Conservation (phyloP, 2,113 vertebrate species). For the Oxyura jamaicensis region DNA sequence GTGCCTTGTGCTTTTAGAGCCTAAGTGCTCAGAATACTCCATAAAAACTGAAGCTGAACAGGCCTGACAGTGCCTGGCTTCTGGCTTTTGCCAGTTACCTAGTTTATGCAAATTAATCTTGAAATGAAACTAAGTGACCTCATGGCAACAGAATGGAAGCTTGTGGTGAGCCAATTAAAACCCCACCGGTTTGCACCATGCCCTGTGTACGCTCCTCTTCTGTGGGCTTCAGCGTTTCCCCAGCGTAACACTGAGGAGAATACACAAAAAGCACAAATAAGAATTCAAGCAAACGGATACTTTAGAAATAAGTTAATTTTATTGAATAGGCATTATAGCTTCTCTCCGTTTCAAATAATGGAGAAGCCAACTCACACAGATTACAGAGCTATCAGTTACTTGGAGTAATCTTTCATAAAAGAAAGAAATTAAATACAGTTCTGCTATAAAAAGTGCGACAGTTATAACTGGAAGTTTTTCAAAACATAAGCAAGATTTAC, state of each 20-base stretch:
- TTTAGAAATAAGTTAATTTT: constrained; percentile 80
- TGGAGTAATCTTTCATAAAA: constrained; percentile 81
- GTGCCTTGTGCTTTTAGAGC: neutral
- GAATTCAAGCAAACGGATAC: constrained; percentile 29
- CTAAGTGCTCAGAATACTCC: neutral
- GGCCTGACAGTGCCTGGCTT: neutral
- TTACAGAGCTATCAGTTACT: constrained; percentile 79
- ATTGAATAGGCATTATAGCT: constrained; percentile 76
- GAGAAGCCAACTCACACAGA: constrained; percentile 75
- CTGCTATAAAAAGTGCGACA: constrained; percentile 79
- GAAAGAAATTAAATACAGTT: constrained; percentile 81
- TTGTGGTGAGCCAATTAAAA: neutral
- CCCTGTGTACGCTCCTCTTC: too few relatives aligned
- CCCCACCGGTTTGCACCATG: neutral
- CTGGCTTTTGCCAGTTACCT: neutral
- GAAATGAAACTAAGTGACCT: neutral
- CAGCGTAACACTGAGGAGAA: neutral
- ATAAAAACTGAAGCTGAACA: neutral
- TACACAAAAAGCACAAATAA: neutral
- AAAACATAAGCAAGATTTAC: constrained; percentile 79
- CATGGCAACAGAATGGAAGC: neutral
- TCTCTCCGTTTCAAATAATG: constrained; percentile 73
- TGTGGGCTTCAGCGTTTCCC: neutral
- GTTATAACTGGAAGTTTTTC: constrained; percentile 76
- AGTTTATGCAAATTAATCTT: neutral